phyloP scores from a whole-genome alignment of 1,140 invertebrate genomes.

The Achroia grisella region DNA sequence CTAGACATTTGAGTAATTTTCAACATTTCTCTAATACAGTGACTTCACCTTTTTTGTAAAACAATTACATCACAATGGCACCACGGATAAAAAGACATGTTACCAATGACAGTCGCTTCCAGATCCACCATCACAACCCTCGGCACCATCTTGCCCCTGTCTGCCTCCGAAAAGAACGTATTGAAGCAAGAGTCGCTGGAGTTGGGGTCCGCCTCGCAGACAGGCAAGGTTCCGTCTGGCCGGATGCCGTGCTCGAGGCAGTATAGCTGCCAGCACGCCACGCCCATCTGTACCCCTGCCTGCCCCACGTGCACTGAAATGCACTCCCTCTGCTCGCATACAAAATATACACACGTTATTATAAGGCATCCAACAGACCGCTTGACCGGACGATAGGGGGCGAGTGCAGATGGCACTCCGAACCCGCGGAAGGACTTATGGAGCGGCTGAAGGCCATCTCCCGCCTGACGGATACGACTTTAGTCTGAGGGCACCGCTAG shows the following conservation, averaged over 20 bases:
- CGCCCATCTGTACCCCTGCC: slow-evolving; percentile 91
- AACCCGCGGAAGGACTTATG: too few species aligned
- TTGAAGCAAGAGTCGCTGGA: slow-evolving; percentile 70
- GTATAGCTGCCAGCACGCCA: slow-evolving; percentile 87
- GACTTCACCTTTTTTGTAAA: too few species aligned
- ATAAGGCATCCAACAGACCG: not conserved
- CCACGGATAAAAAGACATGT: not conserved
- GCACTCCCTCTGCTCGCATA: slow-evolving; percentile 77
- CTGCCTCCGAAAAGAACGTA: slow-evolving; percentile 77
- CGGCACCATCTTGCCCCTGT: slow-evolving; percentile 83
- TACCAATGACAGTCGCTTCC: slow-evolving; percentile 82
- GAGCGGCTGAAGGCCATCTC: too few species aligned
- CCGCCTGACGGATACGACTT: too few species aligned
- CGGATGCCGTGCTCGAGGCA: slow-evolving; percentile 89
- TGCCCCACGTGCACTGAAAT: slow-evolving; percentile 89
- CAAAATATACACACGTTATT: slow-evolving; percentile 18
- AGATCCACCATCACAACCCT: slow-evolving; percentile 86
- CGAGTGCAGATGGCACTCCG: too few species aligned
- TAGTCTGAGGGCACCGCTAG: too few species aligned
- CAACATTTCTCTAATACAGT: too few species aligned
- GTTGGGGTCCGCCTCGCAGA: slow-evolving; percentile 42
- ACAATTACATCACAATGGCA: too few species aligned
- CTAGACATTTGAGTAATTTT: too few species aligned
- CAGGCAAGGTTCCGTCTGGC: slow-evolving; percentile 79
- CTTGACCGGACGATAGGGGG: too few species aligned